Evolutionary conservation across 2,797 vertebrate genomes (phyloP), one percentile per base, ranked within the genome.

Genomic region (Caiman crocodilus): DNA sequence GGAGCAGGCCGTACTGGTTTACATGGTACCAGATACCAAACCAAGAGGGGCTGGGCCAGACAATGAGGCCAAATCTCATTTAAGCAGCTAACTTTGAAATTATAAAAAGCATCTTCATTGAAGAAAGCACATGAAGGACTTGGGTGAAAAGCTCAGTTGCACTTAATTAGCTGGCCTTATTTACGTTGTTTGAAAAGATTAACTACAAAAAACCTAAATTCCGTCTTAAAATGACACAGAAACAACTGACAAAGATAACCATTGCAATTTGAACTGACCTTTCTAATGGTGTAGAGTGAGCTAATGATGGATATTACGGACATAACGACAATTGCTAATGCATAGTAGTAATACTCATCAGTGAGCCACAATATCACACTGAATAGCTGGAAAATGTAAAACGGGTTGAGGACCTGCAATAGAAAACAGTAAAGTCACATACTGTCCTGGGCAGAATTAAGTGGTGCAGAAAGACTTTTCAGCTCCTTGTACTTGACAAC

Each of bases 371-470:
- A 97, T 97, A 99, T 98, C 97, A 99, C 98, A 98, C 99, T 99
- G 98, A 99, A 99, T 95, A 99, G 98, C 97, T 99, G 99, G 98
- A 99, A 99, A 98, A 99, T 98, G 99, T 99, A 99, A 98, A 99
- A 99, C 97, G 99, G 99, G 94, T 99, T 99, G 97, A 99, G 99
- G 97, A 99, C 99, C 99, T 99, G 93, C 59, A 97, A 96, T 14
- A 82, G 21, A 96, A 89, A 96, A 97, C 14, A 94, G 15, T 76
- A 7, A 83, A 90, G 86, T 76, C 42, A 87, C 20, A 64, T 1
- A 5, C 12, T 20, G 59, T 86, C 50, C 65, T 13, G 1, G 1
- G 71, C n/a, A 94, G 5, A 92, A 91, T 3, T 64, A 8, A 93
- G 9, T 0, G 2, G 8, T 90, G 21, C 3, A 95, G 32, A 92